Base-by-base conservation (phyloP, 2,797 vertebrate genomes). In the Myripristis murdjan region DNA sequence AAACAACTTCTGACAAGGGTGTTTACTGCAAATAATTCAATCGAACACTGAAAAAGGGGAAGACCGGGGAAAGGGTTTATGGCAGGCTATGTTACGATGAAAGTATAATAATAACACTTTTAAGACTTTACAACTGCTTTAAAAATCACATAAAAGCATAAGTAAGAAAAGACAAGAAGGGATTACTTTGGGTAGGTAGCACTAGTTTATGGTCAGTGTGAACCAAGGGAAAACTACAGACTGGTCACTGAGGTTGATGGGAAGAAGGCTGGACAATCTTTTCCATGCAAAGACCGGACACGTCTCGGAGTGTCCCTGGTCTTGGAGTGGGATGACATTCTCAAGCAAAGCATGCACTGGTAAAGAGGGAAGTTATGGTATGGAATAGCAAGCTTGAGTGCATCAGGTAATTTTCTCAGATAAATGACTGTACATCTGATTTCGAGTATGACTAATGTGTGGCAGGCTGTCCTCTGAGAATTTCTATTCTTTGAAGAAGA, bases 321-420 rank as follows among this genome's bases (percentile, higher is more conserved):
- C 77, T 89, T 79, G 77, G 81, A 90, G 86, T 58, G 35, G 52
- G 59, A 70, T 14, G n/a, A 77, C 70, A 82, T 89, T 90, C 89
- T 87, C 78, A 87, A 83, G 85, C 66, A 75, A 39, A 70, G 75
- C 88, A 89, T 88, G 87, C 84, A 84, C 4, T 3, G 78, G 65
- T 78, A 70, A 57, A 52, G 60, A 72, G 65, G 68, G 72, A 18
- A 79, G 80, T 77, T 74, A 63, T 26, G 67, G 75, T 60, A 76
- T n/a, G 59, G 77, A 76, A 83, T 76, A 79, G 77, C 59, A 76
- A 77, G 81, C 49, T 53, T 23, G 60, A 51, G 58, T 44, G 39
- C 48, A 12, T 39, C 56, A 57, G 65, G 59, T 33, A 82, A 73
- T 79, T 85, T 67, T 74, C 74, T 82, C 70, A 31, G 70, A 22